These are phyloP conservation scores for Neuroscelio doddi DNA, from an alignment of 2,888 invertebrate genomes.

Conservation along the genomic window DNA sequence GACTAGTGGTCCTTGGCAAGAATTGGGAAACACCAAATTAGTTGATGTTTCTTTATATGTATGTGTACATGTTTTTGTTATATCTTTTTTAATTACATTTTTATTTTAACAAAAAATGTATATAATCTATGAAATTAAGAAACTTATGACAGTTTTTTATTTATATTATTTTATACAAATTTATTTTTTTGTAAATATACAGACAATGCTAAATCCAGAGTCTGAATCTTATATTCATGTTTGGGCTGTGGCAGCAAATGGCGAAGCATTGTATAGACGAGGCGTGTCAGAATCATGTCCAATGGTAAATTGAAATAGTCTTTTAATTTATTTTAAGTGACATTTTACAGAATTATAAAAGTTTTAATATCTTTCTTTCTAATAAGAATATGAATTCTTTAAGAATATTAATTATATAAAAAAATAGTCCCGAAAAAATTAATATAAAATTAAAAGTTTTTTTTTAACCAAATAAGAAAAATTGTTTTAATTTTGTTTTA, in stretches of 20 bases:
- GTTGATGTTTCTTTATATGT: conserved; percentile 86
- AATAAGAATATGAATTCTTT: too few species aligned
- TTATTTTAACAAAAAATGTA: background rate
- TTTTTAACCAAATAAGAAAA: too few species aligned
- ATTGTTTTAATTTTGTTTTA: conserved; percentile 5
- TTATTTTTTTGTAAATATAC: conserved; percentile 38
- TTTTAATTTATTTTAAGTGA: background rate
- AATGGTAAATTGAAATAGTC: conserved; percentile 74
- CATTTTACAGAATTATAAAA: too few species aligned
- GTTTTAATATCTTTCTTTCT: too few species aligned
- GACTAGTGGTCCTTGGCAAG: conserved; percentile 91
- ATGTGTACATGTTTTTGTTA: conserved; percentile 50
- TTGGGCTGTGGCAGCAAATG: conserved; percentile 90
- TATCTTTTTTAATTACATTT: conserved; percentile 1
- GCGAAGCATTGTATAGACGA: conserved; percentile 87
- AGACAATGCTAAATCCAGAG: conserved; percentile 72
- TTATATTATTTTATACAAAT: conserved; percentile 1
- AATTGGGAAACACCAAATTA: conserved; percentile 89
- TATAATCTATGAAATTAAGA: too few species aligned
- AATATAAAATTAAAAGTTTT: too few species aligned
- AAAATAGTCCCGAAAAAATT: too few species aligned
- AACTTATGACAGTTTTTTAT: background rate
- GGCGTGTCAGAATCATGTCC: conserved; percentile 84
- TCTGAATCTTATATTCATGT: conserved; percentile 75
- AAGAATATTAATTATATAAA: too few species aligned